Evolutionary conservation across 1,140 invertebrate genomes (phyloP).

Genomic region (Macrocentrus cingulum): DNA sequence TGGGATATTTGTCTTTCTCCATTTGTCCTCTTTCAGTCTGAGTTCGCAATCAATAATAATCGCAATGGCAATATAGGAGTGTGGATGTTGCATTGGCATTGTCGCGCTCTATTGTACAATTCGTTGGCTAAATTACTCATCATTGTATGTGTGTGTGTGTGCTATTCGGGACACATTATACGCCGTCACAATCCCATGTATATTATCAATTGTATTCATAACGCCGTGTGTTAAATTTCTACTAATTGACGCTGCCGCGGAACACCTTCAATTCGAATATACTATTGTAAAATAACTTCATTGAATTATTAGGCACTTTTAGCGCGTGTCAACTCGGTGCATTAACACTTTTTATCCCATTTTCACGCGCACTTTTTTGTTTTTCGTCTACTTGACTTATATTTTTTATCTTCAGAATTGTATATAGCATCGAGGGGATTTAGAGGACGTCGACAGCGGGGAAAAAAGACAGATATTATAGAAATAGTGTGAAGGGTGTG

Average conservation of each 20-base stretch:
- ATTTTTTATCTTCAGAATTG: background rate
- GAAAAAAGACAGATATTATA: no score
- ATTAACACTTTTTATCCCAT: conserved; percentile 7
- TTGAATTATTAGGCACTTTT: conserved; percentile 44
- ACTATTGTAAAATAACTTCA: conserved; percentile 35
- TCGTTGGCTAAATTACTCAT: no score
- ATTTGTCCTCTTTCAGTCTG: conserved; percentile 29
- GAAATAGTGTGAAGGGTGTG: no score
- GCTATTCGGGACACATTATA: no score
- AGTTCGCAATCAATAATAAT: conserved; percentile 42
- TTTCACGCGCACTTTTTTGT: background rate
- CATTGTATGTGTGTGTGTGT: no score
- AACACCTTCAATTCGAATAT: conserved; percentile 14
- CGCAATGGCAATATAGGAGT: conserved; percentile 33
- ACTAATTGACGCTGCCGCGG: conserved; percentile 23
- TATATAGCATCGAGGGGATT: background rate
- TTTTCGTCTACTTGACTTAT: background rate
- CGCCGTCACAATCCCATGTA: no score
- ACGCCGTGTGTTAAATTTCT: conserved; percentile 34
- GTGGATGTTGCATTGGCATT: background rate
- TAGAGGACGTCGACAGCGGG: no score
- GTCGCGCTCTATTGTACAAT: background rate
- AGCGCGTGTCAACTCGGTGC: conserved; percentile 11
- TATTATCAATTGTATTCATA: conserved; percentile 38
- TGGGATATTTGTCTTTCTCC: background rate